phyloP scores from a whole-genome alignment of 2,113 vertebrate species.

The Hemibates koningsi region DNA sequence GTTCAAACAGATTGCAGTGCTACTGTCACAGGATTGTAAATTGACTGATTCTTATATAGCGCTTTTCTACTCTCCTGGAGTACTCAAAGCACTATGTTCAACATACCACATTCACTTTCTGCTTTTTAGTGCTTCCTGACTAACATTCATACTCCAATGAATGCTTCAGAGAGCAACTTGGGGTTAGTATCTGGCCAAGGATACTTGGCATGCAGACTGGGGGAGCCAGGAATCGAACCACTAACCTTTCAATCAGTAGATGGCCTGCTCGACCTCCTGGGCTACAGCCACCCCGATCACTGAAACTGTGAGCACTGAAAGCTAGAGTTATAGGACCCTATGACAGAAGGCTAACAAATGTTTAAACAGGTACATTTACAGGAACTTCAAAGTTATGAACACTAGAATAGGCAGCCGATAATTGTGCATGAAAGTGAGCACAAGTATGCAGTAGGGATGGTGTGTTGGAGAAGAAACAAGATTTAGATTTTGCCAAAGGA shows the following conservation, averaged over 20 bases:
- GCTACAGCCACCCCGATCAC: background rate
- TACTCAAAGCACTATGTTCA: background rate
- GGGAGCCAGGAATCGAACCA: background rate
- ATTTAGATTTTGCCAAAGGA: background rate
- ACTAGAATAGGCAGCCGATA: background rate
- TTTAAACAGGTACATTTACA: background rate
- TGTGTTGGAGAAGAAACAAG: background rate
- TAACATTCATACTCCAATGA: background rate
- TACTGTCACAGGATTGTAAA: background rate
- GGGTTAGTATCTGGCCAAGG: background rate
- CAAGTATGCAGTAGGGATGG: background rate
- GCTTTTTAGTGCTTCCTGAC: background rate
- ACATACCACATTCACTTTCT: background rate
- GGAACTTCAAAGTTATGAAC: background rate
- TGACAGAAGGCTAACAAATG: background rate
- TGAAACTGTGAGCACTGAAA: background rate
- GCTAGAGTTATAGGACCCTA: background rate
- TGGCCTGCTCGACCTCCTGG: background rate
- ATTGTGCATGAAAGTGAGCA: background rate
- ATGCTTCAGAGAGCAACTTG: background rate
- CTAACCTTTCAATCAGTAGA: background rate
- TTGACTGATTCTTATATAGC: background rate
- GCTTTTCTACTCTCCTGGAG: background rate
- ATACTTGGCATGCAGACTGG: background rate
- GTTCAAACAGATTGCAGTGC: background rate